Base-by-base conservation (phyloP, 2,797 vertebrate species). In the Intellagama lesueurii region DNA sequence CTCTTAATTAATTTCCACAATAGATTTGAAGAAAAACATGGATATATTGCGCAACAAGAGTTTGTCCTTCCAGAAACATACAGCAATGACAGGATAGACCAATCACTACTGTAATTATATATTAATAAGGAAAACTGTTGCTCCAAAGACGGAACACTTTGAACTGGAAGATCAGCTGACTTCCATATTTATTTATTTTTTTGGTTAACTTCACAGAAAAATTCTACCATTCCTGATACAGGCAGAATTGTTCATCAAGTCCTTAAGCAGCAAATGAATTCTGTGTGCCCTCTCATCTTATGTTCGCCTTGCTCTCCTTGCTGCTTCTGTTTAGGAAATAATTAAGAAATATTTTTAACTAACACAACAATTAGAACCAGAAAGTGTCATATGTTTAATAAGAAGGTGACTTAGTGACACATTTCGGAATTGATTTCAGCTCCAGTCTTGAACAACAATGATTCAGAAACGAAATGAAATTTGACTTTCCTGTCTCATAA, bases 1-100 rank as follows among this genome's bases (percentile, higher is more conserved):
- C 88, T 96, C 96, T 97, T 97, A 97, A 97, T 97, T 97, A 97
- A 96, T 97, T 97, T 97, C 84, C 83, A 91, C 68, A 94, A 94
- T 75, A 94, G 81, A 91, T 35, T 49, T 81, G 68, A 7, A 93
- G 95, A 95, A 64, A 86, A 11, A 95, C 0, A 9, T 87, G 88
- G 56, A 88, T 80, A 86, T 86, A 93, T 78, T 87, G 4, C 91
- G 81, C 66, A 87, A 90, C 47, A 91, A 92, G 91, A 93, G 14
- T 88, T 35, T 89, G 9, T 89, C 91, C 92, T 70, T 52, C 78
- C 30, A 91, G 87, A n/a, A 92, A 90, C 83, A 87, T 88, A 80
- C 81, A 90, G 86, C 64, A 91, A 40, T 85, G 81, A 26, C 1
- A 87, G 52, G 16, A 66, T 16, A 11, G n/a, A 56, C 17, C 4